These are phyloP conservation scores for Drosophila orosa DNA, from an alignment of 1,140 invertebrate species.

Conservation along the genomic window DNA sequence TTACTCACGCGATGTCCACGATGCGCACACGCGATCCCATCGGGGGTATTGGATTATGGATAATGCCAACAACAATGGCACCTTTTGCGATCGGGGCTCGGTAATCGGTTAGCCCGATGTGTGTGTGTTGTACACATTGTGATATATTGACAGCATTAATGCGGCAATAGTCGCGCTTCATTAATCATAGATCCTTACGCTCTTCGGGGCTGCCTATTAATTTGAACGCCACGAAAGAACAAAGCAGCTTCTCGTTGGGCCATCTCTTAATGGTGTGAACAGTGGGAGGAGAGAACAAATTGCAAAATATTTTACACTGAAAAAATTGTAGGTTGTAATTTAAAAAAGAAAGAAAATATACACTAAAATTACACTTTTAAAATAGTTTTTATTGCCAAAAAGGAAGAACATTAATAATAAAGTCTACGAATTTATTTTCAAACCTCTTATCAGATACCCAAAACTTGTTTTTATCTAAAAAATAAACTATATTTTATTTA, in stretches of 20 bases:
- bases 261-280: slow-evolving; percentile 76
- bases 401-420: not conserved
- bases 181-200: slow-evolving; percentile 76
- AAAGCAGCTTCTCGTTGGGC: slow-evolving; percentile 46
- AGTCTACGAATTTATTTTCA: too few relatives aligned
- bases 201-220: slow-evolving; percentile 54
- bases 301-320: slow-evolving; percentile 35
- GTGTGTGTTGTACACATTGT: slow-evolving; percentile 58
- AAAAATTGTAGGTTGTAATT: too few relatives aligned
- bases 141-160: slow-evolving; percentile 80
- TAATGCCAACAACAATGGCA: slow-evolving; percentile 17
- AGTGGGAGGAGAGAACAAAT: slow-evolving; percentile 65
- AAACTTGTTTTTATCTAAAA: not conserved
- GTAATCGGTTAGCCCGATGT: slow-evolving; percentile 56
- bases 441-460: too few relatives aligned
- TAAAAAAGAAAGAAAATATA: too few relatives aligned
- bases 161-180: slow-evolving; percentile 60
- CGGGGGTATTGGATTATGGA: slow-evolving; percentile 11
- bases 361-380: too few relatives aligned
- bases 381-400: too few relatives aligned
- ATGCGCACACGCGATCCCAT: slow-evolving; percentile 45
- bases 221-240: slow-evolving; percentile 52
- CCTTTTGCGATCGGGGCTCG: slow-evolving; percentile 20
- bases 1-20: slow-evolving; percentile 60
- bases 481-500: not conserved